A percentile compares a stretch with the other conserved stretches of the same genome.
Conservation (phyloP, 1,140 invertebrate species). For the Aporrectodea caliginosa region DNA sequence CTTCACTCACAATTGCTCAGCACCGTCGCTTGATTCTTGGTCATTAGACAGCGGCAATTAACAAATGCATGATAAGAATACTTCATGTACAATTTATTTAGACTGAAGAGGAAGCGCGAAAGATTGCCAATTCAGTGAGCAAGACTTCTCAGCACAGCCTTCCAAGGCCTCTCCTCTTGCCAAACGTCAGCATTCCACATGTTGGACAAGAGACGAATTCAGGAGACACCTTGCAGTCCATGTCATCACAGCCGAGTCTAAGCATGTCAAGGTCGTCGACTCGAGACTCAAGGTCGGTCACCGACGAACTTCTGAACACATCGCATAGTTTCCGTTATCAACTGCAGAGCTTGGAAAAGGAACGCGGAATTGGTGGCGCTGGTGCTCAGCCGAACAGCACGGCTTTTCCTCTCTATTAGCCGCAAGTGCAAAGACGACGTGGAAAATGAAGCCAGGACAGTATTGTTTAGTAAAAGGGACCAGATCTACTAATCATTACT, state of each 20-base stretch:
- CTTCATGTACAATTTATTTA: no score
- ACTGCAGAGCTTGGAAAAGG: slow-evolving; percentile 1
- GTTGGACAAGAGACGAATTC: not conserved
- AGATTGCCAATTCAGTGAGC: not conserved
- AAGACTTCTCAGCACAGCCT: not conserved
- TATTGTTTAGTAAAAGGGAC: no score
- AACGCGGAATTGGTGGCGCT: not conserved
- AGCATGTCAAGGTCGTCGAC: not conserved
- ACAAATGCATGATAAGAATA: no score
- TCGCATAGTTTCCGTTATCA: not conserved
- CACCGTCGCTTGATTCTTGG: no score
- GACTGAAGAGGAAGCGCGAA: not conserved
- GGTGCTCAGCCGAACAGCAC: not conserved
- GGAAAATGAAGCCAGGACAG: no score
- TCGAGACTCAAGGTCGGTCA: not conserved
- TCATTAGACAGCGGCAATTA: no score
- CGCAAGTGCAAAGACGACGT: no score
- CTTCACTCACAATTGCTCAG: no score
- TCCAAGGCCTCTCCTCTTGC: not conserved
- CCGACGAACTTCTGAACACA: slow-evolving; percentile 1
- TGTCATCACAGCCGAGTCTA: not conserved
- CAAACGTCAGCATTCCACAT: not conserved
- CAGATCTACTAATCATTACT: no score
- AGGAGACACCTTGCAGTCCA: not conserved
- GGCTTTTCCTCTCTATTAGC: not conserved